These are phyloP conservation scores for Himalopsyche japonica DNA, from an alignment of 2,888 invertebrate species.

Conservation along the genomic window DNA sequence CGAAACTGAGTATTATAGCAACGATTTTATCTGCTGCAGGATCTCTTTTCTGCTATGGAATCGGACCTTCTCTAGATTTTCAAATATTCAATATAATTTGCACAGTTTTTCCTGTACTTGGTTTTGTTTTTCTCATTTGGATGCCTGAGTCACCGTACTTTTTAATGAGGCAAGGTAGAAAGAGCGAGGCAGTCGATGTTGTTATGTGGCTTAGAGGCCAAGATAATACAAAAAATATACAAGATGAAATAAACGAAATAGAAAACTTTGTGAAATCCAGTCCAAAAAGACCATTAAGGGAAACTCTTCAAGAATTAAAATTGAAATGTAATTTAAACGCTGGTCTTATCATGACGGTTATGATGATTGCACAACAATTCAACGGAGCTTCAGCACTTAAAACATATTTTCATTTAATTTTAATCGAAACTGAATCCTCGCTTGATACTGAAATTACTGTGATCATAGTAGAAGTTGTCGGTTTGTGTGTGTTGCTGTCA, in stretches of 20 bases:
- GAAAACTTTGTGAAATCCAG: constrained; percentile 44
- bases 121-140: constrained; percentile 32
- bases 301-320: constrained; percentile 20
- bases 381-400: constrained; percentile 3
- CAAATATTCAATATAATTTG: background rate
- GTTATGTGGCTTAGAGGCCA: constrained; percentile 43
- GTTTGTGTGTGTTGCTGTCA: background rate
- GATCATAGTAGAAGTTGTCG: constrained; percentile 7
- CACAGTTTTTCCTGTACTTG: constrained; percentile 29
- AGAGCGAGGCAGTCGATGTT: constrained; percentile 41
- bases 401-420: constrained; percentile 15
- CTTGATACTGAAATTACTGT: constrained; percentile 10
- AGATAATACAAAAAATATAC: constrained; percentile 39
- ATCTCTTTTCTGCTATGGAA: constrained; percentile 16
- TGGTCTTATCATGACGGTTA: background rate
- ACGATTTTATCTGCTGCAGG: constrained; percentile 11
- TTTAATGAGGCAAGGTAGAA: constrained; percentile 33
- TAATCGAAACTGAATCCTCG: background rate
- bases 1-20: constrained; percentile 12
- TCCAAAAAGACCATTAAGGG: constrained; percentile 42
- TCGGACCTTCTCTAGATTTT: constrained; percentile 27
- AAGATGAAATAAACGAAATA: constrained; percentile 43
- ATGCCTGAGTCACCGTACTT: constrained; percentile 40
- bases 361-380: constrained; percentile 20
- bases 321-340: constrained; percentile 11